Conservation (phyloP, 2,888 invertebrate genomes). For the Scaptomyza caliginosa region DNA sequence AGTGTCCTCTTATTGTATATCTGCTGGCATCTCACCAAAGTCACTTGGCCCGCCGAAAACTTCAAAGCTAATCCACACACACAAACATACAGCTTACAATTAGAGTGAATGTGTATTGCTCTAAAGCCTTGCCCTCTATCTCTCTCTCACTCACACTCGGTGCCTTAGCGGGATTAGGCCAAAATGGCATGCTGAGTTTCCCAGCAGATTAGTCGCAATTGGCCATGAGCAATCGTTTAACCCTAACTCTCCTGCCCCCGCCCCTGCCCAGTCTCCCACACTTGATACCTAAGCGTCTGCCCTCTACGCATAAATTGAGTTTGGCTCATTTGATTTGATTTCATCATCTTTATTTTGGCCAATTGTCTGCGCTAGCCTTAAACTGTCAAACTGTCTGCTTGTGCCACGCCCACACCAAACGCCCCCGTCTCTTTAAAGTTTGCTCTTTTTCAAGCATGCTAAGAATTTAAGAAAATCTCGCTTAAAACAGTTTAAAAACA, state of each 20-base stretch:
- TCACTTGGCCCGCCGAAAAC: slow-evolving; percentile 18
- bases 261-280: too few relatives aligned
- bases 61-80: slow-evolving; percentile 53
- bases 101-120: slow-evolving; percentile 27
- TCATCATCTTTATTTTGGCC: slow-evolving; percentile 44
- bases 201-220: slow-evolving; percentile 37
- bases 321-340: slow-evolving; percentile 67
- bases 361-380: slow-evolving; percentile 45
- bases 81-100: slow-evolving; percentile 32
- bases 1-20: slow-evolving; percentile 50
- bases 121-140: neutral
- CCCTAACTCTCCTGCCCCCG: neutral
- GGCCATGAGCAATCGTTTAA: slow-evolving; percentile 17
- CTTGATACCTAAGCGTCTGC: too few relatives aligned
- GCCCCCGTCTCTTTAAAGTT: neutral
- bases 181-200: slow-evolving; percentile 33
- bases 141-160: too few relatives aligned
- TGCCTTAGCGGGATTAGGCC: slow-evolving; percentile 32
- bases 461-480: neutral
- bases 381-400: neutral
- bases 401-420: slow-evolving; percentile 12
- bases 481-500: too few relatives aligned
- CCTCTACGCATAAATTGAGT: neutral
- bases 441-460: neutral
- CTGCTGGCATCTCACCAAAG: slow-evolving; percentile 7